A percentile compares a stretch with the other conserved stretches of the same genome.
These are phyloP conservation scores for Dromius quadrimaculatus DNA, from an alignment of 2,888 invertebrate species.

Conservation along the genomic window DNA sequence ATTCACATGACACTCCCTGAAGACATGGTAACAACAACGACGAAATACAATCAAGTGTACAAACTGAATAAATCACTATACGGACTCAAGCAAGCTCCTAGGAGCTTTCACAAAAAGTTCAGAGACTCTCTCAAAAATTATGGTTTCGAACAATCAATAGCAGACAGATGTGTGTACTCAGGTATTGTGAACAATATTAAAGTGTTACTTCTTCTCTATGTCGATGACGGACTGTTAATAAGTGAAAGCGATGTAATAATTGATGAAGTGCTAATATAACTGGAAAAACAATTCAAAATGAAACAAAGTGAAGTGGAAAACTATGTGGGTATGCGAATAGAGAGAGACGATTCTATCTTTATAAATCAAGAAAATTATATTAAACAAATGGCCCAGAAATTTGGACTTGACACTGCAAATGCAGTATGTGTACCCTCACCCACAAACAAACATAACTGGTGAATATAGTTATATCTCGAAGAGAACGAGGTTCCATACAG, in stretches of 20 bases:
- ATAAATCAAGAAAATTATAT: no score
- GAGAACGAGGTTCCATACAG: no score
- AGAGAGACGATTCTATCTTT: no score
- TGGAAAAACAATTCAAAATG: neutral
- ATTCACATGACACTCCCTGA: constrained; percentile 42
- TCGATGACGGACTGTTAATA: neutral
- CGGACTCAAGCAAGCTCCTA: constrained; percentile 54
- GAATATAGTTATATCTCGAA: no score
- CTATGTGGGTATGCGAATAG: no score
- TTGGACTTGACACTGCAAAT: no score
- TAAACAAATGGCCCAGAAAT: no score
- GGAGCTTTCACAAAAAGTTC: constrained; percentile 15
- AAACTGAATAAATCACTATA: constrained; percentile 49
- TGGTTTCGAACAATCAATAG: constrained; percentile 23
- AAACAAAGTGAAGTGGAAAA: neutral
- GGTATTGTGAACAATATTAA: neutral
- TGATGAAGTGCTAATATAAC: neutral
- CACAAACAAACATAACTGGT: no score
- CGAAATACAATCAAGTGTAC: constrained; percentile 48
- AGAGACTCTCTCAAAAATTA: constrained; percentile 19
- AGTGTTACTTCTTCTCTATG: no score
- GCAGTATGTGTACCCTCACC: no score
- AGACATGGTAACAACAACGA: no score
- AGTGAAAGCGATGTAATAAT: neutral
- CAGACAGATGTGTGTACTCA: constrained; percentile 37